These are phyloP conservation scores for Intellagama lesueurii DNA, from an alignment of 2,797 vertebrate genomes.

Conservation along the genomic window DNA sequence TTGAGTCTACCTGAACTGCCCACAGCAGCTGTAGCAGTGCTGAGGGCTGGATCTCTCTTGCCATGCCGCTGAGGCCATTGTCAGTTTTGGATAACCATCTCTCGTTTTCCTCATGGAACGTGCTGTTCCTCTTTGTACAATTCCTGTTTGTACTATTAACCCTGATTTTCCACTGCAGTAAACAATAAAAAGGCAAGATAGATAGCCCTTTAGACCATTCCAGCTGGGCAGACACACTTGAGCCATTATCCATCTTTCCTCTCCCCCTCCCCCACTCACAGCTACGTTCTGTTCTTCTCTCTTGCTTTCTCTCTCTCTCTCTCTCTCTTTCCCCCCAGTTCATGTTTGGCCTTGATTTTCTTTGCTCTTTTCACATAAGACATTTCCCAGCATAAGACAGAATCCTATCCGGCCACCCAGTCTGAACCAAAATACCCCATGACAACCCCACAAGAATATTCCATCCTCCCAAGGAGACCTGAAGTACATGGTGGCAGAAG, in stretches of 20 bases:
- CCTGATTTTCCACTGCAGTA: slow-evolving; percentile 59
- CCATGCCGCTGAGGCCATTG: slow-evolving; percentile 56
- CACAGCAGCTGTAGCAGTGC: not conserved
- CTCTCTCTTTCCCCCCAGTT: not conserved
- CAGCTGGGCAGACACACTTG: slow-evolving; percentile 19
- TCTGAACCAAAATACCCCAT: not conserved
- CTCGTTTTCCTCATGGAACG: slow-evolving; percentile 43
- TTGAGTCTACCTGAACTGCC: slow-evolving; percentile 46
- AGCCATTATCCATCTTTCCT: slow-evolving; percentile 10
- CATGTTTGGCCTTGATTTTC: slow-evolving; percentile 17
- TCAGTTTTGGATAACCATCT: slow-evolving; percentile 63
- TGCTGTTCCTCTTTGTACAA: slow-evolving; percentile 40
- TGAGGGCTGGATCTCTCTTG: slow-evolving; percentile 8
- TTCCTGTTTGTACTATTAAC: slow-evolving; percentile 50
- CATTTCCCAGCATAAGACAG: not conserved
- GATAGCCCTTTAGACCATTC: slow-evolving; percentile 36
- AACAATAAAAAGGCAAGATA: slow-evolving; percentile 38
- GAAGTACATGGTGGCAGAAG: not conserved
- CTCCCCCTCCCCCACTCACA: slow-evolving; percentile 31
- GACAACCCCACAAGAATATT: too few species aligned
- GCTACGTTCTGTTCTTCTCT: not conserved
- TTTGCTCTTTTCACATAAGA: slow-evolving; percentile 19
- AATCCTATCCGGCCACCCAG: not conserved
- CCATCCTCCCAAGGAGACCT: not conserved
- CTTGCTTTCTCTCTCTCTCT: not conserved